phyloP scores from a whole-genome alignment of 2,113 vertebrate genomes.

The Heteronetta atricapilla region DNA sequence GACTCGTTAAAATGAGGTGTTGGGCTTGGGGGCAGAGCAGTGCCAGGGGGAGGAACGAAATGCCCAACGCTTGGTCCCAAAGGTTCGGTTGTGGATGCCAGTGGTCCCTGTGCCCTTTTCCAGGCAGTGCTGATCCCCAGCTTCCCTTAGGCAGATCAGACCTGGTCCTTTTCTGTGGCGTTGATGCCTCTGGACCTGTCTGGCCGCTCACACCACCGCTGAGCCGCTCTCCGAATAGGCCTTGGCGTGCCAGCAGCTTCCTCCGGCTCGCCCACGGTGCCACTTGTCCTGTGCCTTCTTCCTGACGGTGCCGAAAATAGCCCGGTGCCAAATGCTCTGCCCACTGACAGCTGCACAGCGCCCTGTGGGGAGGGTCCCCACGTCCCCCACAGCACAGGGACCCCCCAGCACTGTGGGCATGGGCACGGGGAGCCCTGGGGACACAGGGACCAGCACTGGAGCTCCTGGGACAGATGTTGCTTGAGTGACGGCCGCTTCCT shows the following conservation, averaged over 20 bases:
- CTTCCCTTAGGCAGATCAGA: neutral
- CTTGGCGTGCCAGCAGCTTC: neutral
- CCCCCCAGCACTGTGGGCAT: neutral
- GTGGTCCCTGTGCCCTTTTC: accelerated
- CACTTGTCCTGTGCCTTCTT: neutral
- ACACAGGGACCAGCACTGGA: no score
- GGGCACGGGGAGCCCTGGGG: neutral
- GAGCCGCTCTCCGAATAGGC: neutral
- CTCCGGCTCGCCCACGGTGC: neutral
- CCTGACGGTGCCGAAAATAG: neutral
- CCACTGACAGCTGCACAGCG: neutral
- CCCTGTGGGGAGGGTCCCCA: neutral
- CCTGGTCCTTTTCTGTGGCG: neutral
- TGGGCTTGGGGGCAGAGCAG: neutral
- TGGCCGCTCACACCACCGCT: neutral
- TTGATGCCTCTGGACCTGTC: neutral
- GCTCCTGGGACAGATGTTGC: neutral
- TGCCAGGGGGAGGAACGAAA: neutral
- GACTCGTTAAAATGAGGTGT: no score
- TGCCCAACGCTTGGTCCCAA: neutral
- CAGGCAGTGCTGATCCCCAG: neutral
- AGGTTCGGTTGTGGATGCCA: neutral
- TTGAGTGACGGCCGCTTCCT: no score
- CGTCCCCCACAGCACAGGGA: accelerated
- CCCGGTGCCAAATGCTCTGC: neutral